A percentile compares a stretch with the other conserved stretches of the same genome.
Evolutionary conservation across 2,797 vertebrate genomes (phyloP).

Genomic region (Alca torda): DNA sequence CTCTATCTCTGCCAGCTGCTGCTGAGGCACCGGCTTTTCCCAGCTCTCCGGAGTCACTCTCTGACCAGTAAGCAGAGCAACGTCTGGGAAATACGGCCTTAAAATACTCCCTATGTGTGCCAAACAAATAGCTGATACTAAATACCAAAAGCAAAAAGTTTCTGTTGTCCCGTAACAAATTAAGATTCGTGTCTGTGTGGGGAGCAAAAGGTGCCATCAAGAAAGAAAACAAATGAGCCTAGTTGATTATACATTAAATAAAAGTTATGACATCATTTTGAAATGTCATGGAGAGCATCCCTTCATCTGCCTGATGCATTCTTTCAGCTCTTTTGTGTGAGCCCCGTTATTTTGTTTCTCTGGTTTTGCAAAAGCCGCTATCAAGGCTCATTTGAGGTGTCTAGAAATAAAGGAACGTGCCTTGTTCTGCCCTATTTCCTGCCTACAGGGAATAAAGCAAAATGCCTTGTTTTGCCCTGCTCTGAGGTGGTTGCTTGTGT

Average conservation of each 20-base stretch:
- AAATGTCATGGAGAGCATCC: neutral
- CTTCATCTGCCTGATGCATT: neutral
- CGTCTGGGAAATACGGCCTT: neutral
- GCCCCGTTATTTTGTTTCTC: neutral
- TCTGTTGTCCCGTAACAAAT: neutral
- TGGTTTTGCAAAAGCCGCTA: neutral
- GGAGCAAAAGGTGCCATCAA: neutral
- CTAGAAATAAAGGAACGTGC: neutral
- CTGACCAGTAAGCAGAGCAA: neutral
- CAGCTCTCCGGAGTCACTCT: neutral
- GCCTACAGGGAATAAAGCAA: neutral
- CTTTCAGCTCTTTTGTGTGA: neutral
- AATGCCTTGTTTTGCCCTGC: neutral
- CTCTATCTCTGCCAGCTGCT: neutral
- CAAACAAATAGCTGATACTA: neutral
- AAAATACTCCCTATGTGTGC: neutral
- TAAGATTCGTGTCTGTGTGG: accelerated
- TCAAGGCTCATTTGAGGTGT: neutral
- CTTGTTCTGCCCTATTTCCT: neutral
- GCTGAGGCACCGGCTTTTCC: neutral
- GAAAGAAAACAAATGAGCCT: neutral
- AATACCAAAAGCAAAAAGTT: neutral
- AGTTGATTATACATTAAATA: neutral
- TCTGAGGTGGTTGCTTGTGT: neutral
- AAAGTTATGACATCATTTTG: neutral